These are phyloP conservation scores for Neoarius graeffei DNA, from an alignment of 2,113 vertebrate species.

Conservation along the genomic window DNA sequence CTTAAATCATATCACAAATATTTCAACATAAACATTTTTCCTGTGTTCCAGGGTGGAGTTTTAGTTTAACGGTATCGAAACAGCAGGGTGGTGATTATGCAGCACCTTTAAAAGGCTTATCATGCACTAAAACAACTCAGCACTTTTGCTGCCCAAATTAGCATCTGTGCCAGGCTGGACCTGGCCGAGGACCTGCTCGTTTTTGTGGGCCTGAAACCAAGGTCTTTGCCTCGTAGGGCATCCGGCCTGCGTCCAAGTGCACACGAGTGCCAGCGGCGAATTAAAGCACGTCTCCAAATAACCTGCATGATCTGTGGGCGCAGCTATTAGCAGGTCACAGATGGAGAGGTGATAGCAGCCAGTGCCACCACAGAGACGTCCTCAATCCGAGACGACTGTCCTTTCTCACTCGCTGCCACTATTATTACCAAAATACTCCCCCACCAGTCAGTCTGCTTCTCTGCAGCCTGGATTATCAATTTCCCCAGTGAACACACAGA, in stretches of 20 bases:
- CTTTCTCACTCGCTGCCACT: neutral
- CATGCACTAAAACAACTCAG: neutral
- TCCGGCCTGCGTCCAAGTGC: constrained; percentile 7
- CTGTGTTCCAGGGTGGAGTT: neutral
- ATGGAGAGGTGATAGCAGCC: constrained; percentile 10
- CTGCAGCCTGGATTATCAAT: neutral
- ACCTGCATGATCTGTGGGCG: neutral
- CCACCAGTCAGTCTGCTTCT: neutral
- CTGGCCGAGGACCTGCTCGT: neutral
- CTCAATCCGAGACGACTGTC: neutral
- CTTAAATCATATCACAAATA: neutral
- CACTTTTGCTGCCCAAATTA: constrained; percentile 3
- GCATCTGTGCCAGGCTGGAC: constrained; percentile 4
- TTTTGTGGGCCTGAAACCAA: constrained; percentile 12
- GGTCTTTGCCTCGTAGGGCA: neutral
- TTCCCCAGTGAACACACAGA: neutral
- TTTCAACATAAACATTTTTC: neutral
- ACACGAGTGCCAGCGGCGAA: constrained; percentile 2
- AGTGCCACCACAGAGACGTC: neutral
- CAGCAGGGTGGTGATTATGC: neutral
- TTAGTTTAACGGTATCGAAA: neutral
- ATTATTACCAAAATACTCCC: neutral
- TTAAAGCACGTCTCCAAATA: constrained; percentile 19
- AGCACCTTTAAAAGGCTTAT: neutral
- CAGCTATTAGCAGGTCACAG: constrained; percentile 12